A percentile compares a stretch with the other conserved stretches of the same genome.
These are phyloP conservation scores for Micromussa lordhowensis DNA, from an alignment of 92 coral and sea anemone species.

Conservation along the genomic window DNA sequence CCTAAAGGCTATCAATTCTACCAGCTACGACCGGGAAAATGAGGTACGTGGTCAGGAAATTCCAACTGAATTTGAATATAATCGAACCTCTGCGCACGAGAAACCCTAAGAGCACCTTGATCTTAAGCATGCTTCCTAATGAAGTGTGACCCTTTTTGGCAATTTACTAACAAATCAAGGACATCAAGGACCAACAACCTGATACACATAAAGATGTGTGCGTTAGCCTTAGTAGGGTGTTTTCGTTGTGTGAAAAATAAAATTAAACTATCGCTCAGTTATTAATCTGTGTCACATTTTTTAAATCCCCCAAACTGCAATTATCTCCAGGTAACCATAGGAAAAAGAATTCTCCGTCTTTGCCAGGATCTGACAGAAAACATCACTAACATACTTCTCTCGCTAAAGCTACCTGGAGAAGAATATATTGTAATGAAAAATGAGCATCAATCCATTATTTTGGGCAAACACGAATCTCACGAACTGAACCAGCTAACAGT, in stretches of 20 bases:
- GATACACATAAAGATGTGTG: too few species aligned
- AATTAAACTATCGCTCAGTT: too few species aligned
- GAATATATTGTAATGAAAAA: constrained; percentile 8
- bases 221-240: too few species aligned
- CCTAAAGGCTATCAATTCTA: neutral
- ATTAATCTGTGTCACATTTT: too few species aligned
- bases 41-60: neutral
- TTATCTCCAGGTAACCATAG: neutral
- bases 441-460: neutral
- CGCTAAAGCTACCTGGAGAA: constrained; percentile 14
- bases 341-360: neutral
- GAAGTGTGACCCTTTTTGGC: too few species aligned
- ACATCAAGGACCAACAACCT: too few species aligned
- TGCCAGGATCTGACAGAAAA: neutral
- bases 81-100: neutral
- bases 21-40: neutral
- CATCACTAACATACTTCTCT: constrained; percentile 1
- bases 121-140: too few species aligned
- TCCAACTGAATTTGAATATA: neutral
- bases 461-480: constrained; percentile 11
- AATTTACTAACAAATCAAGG: too few species aligned
- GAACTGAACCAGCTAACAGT: neutral
- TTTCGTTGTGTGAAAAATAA: too few species aligned
- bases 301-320: neutral
- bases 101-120: too few species aligned